Evolutionary conservation across 1,140 invertebrate species (phyloP), one percentile per base, ranked within the genome.

Genomic region (Aphidius gifuensis): DNA sequence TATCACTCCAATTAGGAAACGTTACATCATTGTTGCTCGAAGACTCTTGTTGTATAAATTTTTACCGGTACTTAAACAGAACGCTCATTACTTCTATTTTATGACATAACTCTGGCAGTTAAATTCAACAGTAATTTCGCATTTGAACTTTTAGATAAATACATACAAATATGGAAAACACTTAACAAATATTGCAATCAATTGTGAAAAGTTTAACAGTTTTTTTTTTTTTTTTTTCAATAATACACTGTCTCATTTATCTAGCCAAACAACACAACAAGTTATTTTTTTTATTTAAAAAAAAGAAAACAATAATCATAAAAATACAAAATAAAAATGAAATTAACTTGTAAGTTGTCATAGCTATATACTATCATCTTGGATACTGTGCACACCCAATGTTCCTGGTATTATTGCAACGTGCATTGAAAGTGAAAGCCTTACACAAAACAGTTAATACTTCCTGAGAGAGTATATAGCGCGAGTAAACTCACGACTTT

Each of bases 1-100:
- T 71, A 75, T 75, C 73, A 67, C 65, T 69, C 64, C 69, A 74
- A 75, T 80, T 78, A 74, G 74, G 77, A 81, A 78, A 79, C 65
- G 65, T 77, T 75, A 75, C 72, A 65, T 68, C 71, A 71, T 64
- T 68, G 38, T 11, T 45, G 44, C 21, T 54, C 38, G 50, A 39
- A 55, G 40, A 45, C 48, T 58, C 6, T 16, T 38, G 44, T 61
- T 53, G 67, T 71, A 68, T 69, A 68, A 62, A 69, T 71, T 73
- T 69, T 66, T 64, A 68, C 66, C 65, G 60, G 59, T 61, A 53
- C 43, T 60, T 54, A 47, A n/a, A 39, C 44, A 60, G 49, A 55
- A 60, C 54, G 57, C 66, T 70, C 68, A 68, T 69, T 73, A 69
- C 49, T 45, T 66, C 62, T 32, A 32, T 71, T 74, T 74, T 71